Conservation (phyloP, 2,888 invertebrate genomes). For the Himalopsyche tibetana region DNA sequence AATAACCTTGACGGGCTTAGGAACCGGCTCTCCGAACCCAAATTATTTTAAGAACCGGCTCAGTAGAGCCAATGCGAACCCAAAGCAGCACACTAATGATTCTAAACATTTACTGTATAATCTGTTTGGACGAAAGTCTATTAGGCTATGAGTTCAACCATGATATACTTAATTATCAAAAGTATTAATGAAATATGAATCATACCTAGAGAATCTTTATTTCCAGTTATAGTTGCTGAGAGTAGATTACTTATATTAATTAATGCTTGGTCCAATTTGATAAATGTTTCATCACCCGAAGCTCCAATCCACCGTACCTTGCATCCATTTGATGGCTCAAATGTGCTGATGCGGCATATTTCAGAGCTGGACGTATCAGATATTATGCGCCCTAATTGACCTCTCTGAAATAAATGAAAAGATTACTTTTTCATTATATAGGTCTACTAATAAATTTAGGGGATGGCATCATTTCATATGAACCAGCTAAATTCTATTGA, state of each 20-base stretch:
- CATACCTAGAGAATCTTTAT: constrained; percentile 88
- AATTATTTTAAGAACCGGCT: too few species aligned
- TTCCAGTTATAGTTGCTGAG: constrained; percentile 92
- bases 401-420: constrained; percentile 72
- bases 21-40: too few species aligned
- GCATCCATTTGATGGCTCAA: constrained; percentile 91
- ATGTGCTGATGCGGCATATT: constrained; percentile 86
- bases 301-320: constrained; percentile 96
- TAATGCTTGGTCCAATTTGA: constrained; percentile 94
- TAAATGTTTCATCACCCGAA: constrained; percentile 96
- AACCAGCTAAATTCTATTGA: not conserved
- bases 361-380: constrained; percentile 83
- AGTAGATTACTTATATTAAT: constrained; percentile 93
- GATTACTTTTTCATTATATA: too few species aligned
- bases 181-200: constrained; percentile 55
- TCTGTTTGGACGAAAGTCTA: too few species aligned
- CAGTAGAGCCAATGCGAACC: too few species aligned
- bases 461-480: not conserved
- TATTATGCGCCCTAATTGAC: constrained; percentile 75
- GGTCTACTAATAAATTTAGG: not conserved
- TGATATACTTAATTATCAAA: too few species aligned
- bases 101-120: too few species aligned
- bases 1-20: too few species aligned
- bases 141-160: too few species aligned
- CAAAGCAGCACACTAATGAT: too few species aligned